Percentiles rank a stretch among this genome's conserved stretches.
Conservation (phyloP, 2,113 vertebrate genomes). For the Equus przewalskii region DNA sequence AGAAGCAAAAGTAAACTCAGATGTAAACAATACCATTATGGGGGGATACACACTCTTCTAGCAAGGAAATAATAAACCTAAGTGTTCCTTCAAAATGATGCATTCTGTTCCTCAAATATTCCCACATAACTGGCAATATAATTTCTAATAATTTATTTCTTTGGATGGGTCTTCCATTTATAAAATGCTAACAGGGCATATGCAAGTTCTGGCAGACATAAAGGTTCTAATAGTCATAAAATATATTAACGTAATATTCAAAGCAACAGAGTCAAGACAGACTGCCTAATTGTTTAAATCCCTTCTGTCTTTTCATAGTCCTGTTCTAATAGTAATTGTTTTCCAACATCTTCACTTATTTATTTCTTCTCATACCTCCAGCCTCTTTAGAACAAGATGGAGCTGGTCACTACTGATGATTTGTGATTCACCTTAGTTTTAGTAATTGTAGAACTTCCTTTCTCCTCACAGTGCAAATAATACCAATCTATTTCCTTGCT, state of each 20-base stretch:
- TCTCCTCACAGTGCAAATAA: background rate
- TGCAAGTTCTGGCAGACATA: background rate
- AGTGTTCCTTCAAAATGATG: background rate
- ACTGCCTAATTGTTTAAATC: conserved; percentile 19
- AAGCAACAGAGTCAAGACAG: background rate
- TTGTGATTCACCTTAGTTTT: background rate
- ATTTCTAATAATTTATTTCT: conserved; percentile 2
- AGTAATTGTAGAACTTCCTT: background rate
- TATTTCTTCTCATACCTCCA: conserved; percentile 27
- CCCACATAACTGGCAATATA: background rate
- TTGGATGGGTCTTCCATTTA: background rate
- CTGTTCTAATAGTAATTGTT: background rate
- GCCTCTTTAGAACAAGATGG: background rate
- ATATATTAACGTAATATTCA: conserved; percentile 31
- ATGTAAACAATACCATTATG: background rate
- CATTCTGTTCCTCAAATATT: background rate
- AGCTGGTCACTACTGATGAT: background rate
- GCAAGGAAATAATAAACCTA: background rate
- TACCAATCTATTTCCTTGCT: background rate
- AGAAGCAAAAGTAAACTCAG: conserved; percentile 1
- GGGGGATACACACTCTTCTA: background rate
- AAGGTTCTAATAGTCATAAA: background rate
- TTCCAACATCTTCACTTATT: background rate
- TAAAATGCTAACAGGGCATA: background rate
- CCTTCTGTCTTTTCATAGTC: background rate